Evolutionary conservation across 2,888 invertebrate species (phyloP).

Genomic region (Rhamnusium bicolor): DNA sequence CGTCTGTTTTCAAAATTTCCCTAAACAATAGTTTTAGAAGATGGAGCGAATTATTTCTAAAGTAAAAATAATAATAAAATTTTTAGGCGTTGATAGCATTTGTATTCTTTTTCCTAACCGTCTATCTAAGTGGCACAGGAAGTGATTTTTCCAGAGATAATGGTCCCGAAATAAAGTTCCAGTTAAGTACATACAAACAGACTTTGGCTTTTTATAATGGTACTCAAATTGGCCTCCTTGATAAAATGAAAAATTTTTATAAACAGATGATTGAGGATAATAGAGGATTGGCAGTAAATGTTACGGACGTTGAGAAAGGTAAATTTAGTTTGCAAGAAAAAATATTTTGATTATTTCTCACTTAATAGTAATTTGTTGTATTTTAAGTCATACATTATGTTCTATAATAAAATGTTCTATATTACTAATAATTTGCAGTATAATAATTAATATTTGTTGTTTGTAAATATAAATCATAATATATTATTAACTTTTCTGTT

Average conservation of each 20-base stretch:
- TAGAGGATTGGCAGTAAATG: constrained; percentile 51
- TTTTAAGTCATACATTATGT: no score
- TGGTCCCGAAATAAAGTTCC: constrained; percentile 61
- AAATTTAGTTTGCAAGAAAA: constrained; percentile 14
- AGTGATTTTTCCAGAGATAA: constrained; percentile 30
- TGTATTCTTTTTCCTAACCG: constrained; percentile 48
- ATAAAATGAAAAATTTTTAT: constrained; percentile 54
- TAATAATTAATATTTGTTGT: no score
- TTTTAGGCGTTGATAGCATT: constrained; percentile 48
- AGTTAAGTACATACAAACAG: constrained; percentile 63
- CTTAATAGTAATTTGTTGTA: no score
- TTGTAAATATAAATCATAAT: no score
- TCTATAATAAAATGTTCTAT: no score
- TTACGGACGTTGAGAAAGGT: constrained; percentile 49
- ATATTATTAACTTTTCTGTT: no score
- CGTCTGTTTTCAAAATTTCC: no score
- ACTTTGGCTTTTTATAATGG: constrained; percentile 62
- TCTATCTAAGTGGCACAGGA: constrained; percentile 41
- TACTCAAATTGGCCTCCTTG: constrained; percentile 26
- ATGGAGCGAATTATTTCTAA: not conserved
- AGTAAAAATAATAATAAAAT: not conserved
- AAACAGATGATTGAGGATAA: constrained; percentile 48
- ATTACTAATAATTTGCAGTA: no score
- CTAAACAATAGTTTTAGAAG: no score
- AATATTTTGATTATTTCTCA: not conserved